Evolutionary conservation across 2,888 invertebrate genomes (phyloP).

Genomic region (Heliconius aoede): DNA sequence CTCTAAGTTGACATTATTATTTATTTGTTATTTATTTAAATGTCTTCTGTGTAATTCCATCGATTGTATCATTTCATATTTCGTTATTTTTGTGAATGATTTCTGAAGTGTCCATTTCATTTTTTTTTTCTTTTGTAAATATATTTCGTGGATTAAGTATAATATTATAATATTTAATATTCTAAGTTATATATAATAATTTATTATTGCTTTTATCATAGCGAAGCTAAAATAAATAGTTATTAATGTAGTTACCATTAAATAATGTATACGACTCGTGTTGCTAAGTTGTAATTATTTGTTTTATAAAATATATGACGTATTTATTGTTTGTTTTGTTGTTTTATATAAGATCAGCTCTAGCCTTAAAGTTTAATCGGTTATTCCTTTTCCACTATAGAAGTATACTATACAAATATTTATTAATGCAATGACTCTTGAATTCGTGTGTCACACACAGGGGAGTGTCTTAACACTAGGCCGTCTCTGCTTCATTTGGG

Average conservation of each 20-base stretch:
- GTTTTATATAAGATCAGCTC: conserved; percentile 29
- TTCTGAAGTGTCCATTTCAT: conserved; percentile 19
- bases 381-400: neutral
- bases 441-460: neutral
- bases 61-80: conserved; percentile 31
- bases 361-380: neutral
- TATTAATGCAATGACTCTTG: neutral
- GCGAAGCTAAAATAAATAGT: conserved; percentile 40
- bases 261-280: conserved; percentile 51
- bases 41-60: conserved; percentile 32
- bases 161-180: conserved; percentile 49
- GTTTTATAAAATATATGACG: conserved; percentile 43
- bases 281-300: conserved; percentile 47
- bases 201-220: conserved; percentile 56
- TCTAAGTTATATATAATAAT: conserved; percentile 65
- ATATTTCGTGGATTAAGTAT: conserved; percentile 51
- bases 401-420: too few species aligned
- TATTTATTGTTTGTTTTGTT: conserved; percentile 45
- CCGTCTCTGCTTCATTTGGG: too few species aligned
- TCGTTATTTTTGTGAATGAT: conserved; percentile 17
- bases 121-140: conserved; percentile 67
- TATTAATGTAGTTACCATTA: conserved; percentile 62
- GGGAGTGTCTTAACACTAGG: neutral
- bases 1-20: neutral
- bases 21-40: neutral